Conservation (phyloP, 1,140 invertebrate genomes). For the Sarcophaga peregrina region DNA sequence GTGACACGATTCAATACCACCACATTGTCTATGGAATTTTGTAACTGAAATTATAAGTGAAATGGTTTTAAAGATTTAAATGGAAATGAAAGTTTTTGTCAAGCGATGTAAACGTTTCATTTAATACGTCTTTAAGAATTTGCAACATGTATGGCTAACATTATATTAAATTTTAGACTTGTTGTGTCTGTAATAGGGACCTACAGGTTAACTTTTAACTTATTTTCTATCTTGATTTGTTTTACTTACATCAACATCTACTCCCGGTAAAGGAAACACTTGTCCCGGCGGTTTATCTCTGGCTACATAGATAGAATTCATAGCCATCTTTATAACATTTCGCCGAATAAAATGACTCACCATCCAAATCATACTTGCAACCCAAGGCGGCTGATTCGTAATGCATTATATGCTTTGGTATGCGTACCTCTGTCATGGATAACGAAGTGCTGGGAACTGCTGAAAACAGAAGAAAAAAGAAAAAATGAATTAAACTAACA, state of each 20-base stretch:
- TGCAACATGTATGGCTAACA: no score
- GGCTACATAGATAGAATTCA: conserved; percentile 86
- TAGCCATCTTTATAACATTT: no score
- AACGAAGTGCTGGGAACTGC: conserved; percentile 67
- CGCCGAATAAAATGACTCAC: conserved; percentile 83
- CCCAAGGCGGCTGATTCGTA: conserved; percentile 77
- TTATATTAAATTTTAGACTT: no score
- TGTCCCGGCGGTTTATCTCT: conserved; percentile 77
- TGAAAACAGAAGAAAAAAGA: conserved; percentile 42
- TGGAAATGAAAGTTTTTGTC: background rate
- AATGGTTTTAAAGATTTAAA: background rate
- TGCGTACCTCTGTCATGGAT: conserved; percentile 73
- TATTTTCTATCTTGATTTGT: no score
- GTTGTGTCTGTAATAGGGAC: no score
- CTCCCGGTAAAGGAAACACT: conserved; percentile 78
- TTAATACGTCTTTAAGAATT: no score
- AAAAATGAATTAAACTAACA: no score
- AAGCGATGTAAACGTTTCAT: no score
- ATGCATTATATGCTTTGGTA: conserved; percentile 76
- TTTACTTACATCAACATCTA: conserved; percentile 83
- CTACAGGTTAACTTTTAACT: no score
- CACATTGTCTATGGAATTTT: conserved; percentile 74
- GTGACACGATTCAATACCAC: conserved; percentile 77
- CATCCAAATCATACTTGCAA: conserved; percentile 84
- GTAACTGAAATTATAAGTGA: conserved; percentile 69